Evolutionary conservation across 1,140 invertebrate species (phyloP), one percentile per base, ranked within the genome.

Genomic region (Tigriopus japonicus): DNA sequence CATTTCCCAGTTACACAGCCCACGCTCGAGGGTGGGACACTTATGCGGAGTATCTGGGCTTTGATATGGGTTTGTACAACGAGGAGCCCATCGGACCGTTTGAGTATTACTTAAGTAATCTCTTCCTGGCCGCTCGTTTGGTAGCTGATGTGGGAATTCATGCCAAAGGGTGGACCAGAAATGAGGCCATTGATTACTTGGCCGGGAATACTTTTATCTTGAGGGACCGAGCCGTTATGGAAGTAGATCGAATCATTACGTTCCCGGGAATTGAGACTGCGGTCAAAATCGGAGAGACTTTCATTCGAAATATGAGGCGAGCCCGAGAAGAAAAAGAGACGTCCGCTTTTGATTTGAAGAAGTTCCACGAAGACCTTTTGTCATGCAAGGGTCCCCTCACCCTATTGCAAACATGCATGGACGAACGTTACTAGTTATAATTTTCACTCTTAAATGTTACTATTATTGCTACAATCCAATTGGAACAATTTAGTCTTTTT

Each of bases 61-160:
- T 71, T 64, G 72, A 74, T 54, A 62, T 73, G 64, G 71, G 68
- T 10, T 60, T 74, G 1, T 73, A 68, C 58, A 35, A 35, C 28
- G 54, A 63, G 14, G 45, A 49, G 6, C 68, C 67, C 12, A 66
- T 60, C 14, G n/a, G 51, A 7, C n/a, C 23, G 1, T 62, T 72
- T 42, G 72, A 72, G 0, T 67, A 70, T 19, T 68, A 70, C 35
- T 68, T 68, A 0, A 64, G 59, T 14, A 72, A 73, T 62, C 69
- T 74, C 15, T 66, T 73, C 28, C 63, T 71, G 15, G 72, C 72
- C 0, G 68, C 67, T 59, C 62, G 73, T 21, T 66, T 75, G 6
- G 73, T 75, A 3, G 71, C 73, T 0, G 74, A 76, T 64, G 74
- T 73, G 0, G 74, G 74, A 14, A 62, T 76, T 10, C 74, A 76